Evolutionary conservation across 2,888 invertebrate species (phyloP), one percentile per base, ranked within the genome.

Genomic region (Pyrrhosoma nymphula): DNA sequence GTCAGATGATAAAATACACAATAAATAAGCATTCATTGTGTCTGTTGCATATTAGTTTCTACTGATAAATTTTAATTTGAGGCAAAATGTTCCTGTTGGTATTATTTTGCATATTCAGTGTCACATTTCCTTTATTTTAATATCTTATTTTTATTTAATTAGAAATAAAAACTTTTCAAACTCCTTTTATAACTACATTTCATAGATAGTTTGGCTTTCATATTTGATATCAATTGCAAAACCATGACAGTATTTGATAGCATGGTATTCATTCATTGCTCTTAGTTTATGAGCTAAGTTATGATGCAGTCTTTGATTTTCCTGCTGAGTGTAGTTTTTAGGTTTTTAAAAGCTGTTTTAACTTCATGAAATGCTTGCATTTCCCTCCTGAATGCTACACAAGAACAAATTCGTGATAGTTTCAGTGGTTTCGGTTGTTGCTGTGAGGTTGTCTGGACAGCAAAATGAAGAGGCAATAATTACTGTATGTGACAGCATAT

Each of bases 401-500:
- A 35, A 35, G 14, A 26, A 69, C n/a, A n/a, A 8, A 23, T 69
- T 23, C 3, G 35, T 30, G 82, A 26, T 35, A 35, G 35, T 35
- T 69, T 18, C 30, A 14, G 35, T 82, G 23, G 47, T 35, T 35
- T 35, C n/a, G 12, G 60, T 35, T 82, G 3, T 82, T 10, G 82
- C 82, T 82, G 82, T 1, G 35, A 1, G 16, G 82, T 82, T 14
- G 35, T 14, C 12, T 35, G 82, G 18, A 82, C 30, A 35, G 30
- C 35, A 82, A 82, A 82, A 82, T 82, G 82, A 82, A 35, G 82
- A 82, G 10, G 82, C 82, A 82, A 82, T 82, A 82, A n/a, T 82
- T 35, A 35, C 30, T n/a, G n/a, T n/a, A n/a, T n/a, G n/a, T n/a
- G n/a, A n/a, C n/a, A n/a, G n/a, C n/a, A n/a, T n/a, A n/a, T n/a